Evolutionary conservation across 2,888 invertebrate species (phyloP).

Genomic region (Poecilus cupreus): DNA sequence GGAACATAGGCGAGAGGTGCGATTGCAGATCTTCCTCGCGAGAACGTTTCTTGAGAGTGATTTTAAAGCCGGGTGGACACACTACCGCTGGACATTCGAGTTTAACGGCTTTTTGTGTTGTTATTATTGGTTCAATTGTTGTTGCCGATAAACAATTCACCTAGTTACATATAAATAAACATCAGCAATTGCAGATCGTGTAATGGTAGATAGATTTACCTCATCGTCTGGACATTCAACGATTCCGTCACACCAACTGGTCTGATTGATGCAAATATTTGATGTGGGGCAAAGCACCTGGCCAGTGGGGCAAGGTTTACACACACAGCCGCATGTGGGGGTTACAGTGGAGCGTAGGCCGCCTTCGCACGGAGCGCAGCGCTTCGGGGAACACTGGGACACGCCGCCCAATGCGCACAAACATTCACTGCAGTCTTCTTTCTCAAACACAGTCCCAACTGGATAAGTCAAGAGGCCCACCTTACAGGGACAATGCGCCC

Average conservation of each 20-base stretch:
- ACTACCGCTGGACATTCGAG: conserved; percentile 72
- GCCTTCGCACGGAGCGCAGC: conserved; percentile 79
- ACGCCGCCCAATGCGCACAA: conserved; percentile 85
- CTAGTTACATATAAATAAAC: not conserved
- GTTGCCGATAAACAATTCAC: conserved; percentile 3
- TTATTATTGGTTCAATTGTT: conserved; percentile 28
- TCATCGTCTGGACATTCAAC: conserved; percentile 91
- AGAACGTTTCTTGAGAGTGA: conserved; percentile 69
- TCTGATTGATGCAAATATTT: conserved; percentile 81
- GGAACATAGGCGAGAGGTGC: conserved; percentile 74
- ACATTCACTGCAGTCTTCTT: conserved; percentile 84
- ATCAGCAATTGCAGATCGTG: not conserved
- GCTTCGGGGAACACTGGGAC: conserved; percentile 81
- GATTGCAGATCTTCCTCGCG: conserved; percentile 66
- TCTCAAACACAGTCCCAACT: conserved; percentile 82
- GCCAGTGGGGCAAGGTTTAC: conserved; percentile 82
- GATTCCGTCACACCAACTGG: conserved; percentile 87
- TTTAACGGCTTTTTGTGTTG: conserved; percentile 63
- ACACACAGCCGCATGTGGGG: conserved; percentile 81
- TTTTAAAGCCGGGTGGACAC: conserved; percentile 74
- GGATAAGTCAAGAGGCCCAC: conserved; percentile 81
- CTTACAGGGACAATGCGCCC: conserved; percentile 86
- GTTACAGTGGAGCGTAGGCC: conserved; percentile 77
- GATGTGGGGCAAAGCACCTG: conserved; percentile 84
- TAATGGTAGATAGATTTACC: conserved; percentile 60